Conservation (phyloP, 1,140 invertebrate species). For the Frieseomelitta varia region DNA sequence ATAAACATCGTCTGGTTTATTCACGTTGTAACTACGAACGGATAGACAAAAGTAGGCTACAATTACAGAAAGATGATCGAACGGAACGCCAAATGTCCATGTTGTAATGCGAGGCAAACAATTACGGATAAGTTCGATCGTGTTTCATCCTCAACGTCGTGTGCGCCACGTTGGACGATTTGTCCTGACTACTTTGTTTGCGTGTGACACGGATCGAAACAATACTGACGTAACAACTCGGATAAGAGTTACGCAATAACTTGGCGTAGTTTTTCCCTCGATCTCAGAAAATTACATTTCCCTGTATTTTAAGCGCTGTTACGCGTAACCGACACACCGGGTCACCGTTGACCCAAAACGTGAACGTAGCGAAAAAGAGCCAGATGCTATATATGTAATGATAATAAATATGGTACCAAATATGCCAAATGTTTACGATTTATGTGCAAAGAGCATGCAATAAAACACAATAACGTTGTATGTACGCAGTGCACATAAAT, state of each 20-base stretch:
- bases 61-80: not conserved
- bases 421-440: too few relatives aligned
- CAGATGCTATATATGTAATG: too few relatives aligned
- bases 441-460: too few relatives aligned
- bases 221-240: not conserved
- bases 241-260: slow-evolving; percentile 29
- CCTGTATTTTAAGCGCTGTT: too few relatives aligned
- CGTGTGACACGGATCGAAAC: not conserved
- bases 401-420: too few relatives aligned
- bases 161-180: not conserved
- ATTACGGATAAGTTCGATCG: not conserved
- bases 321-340: too few relatives aligned
- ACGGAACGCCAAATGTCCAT: not conserved
- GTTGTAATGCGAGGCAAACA: not conserved
- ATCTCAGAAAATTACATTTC: not conserved
- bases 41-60: too few relatives aligned
- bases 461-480: too few relatives aligned
- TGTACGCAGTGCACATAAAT: too few relatives aligned
- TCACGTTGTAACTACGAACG: too few relatives aligned
- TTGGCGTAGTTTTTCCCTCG: not conserved
- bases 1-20: not conserved
- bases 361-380: too few relatives aligned
- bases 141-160: not conserved
- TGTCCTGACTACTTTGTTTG: not conserved
- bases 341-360: too few relatives aligned